Base-by-base conservation (phyloP, 2,113 vertebrate species). In the Solea senegalensis region DNA sequence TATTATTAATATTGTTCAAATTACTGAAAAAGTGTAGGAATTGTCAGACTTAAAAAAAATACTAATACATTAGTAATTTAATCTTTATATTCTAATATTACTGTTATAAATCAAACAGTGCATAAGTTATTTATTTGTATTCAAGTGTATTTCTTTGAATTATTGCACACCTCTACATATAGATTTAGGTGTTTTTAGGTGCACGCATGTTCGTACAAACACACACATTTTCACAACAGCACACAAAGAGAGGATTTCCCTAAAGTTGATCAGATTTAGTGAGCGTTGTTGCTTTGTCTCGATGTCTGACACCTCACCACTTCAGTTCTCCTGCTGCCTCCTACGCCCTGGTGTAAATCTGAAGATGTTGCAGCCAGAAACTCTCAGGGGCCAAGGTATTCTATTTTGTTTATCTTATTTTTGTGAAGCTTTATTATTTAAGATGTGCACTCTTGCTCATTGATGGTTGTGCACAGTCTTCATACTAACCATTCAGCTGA, bases 271-370 rank as follows among this genome's bases (percentile, higher is more conserved):
- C 89, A 90, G 92, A 94, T 86, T 90, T 90, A 86, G 76, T 90
- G 90, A 86, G 88, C 93, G 88, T 94, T 90, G 92, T 91, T 90
- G 79, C 91, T 86, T 90, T 86, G 94, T 96, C 88, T 88, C 96
- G 95, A 95, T 85, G 89, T 83, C 89, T 90, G 88, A 87, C 89
- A 89, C 83, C 88, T 81, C 93, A 94, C 89, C 71, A 91, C 82
- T 92, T 88, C 77, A 88, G 81, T 70, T 90, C 86, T 92, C 90
- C 86, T 84, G 78, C 89, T 88, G 78, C 87, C 66, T 60, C 73
- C 85, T 88, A 65, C 72, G 84, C 76, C 12, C 27, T 28, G 26
- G 53, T 55, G 26, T 55, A 55, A 14, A 55, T 15, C 28, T 55
- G 5, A 21, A 21, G 26, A 55, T 55, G 53, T 21, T 26, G 21